These are phyloP conservation scores for Meloidogyne hapla DNA, from an alignment of 1,140 invertebrate species.

Conservation along the genomic window DNA sequence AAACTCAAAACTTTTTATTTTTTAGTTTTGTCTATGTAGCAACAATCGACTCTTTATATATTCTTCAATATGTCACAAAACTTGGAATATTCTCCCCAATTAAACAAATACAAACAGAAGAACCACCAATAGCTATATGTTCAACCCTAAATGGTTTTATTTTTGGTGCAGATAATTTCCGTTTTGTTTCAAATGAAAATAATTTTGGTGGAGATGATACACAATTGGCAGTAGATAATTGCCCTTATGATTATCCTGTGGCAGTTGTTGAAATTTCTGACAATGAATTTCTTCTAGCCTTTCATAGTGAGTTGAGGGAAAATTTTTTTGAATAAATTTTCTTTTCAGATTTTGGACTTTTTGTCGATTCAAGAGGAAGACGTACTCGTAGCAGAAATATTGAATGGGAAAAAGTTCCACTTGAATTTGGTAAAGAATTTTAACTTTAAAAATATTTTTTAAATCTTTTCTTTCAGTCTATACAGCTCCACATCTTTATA, in stretches of 20 bases:
- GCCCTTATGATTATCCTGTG: constrained; percentile 41
- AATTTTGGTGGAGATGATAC: constrained; percentile 3
- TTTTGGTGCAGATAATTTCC: constrained; percentile 41
- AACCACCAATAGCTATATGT: constrained; percentile 37
- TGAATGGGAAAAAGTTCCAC: constrained; percentile 37
- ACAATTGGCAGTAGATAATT: constrained; percentile 36
- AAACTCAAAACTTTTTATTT: no score
- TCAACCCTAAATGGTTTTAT: constrained; percentile 36
- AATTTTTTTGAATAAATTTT: constrained; percentile 10
- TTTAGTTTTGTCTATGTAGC: constrained; percentile 39
- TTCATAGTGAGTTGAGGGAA: constrained; percentile 21
- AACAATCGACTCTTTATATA: constrained; percentile 37
- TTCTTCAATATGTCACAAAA: constrained; percentile 37
- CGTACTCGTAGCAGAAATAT: constrained; percentile 32
- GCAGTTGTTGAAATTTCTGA: constrained; percentile 34
- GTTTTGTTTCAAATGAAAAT: constrained; percentile 28
- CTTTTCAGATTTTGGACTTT: constrained; percentile 39
- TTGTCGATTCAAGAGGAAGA: constrained; percentile 32
- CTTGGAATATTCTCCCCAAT: constrained; percentile 31
- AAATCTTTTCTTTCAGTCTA: constrained; percentile 25
- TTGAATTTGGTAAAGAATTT: constrained; percentile 34
- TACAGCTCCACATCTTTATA: constrained; percentile 34
- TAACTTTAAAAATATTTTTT: not conserved
- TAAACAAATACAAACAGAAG: constrained; percentile 36
- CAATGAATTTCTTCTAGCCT: constrained; percentile 41